These are phyloP conservation scores for Andrena cerasifolii DNA, from an alignment of 1,140 invertebrate genomes.

Conservation along the genomic window DNA sequence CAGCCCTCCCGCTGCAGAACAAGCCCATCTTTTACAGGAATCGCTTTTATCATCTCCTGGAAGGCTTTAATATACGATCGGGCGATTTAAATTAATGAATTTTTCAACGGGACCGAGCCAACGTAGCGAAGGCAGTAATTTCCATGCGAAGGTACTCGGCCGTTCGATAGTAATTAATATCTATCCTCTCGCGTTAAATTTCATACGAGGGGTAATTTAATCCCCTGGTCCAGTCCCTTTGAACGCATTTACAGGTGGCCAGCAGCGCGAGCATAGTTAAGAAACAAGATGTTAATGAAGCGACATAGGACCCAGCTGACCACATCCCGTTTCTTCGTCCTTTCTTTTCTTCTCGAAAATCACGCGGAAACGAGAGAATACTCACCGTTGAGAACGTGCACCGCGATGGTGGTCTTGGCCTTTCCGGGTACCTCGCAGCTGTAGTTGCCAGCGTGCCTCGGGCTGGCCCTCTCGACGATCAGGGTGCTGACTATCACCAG, in stretches of 20 bases:
- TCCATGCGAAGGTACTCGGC: not conserved
- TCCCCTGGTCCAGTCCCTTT: not conserved
- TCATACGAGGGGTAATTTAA: not conserved
- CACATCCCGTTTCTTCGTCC: not conserved
- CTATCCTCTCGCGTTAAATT: not conserved
- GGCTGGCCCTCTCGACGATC: slow-evolving; percentile 83
- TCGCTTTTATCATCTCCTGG: not conserved
- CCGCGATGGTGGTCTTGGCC: slow-evolving; percentile 80
- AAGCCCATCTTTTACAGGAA: not conserved
- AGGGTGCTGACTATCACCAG: slow-evolving; percentile 84
- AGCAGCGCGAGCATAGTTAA: not conserved
- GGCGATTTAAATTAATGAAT: slow-evolving; percentile 30
- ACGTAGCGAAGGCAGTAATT: slow-evolving; percentile 7
- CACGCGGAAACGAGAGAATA: slow-evolving; percentile 24
- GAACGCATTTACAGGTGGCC: not conserved
- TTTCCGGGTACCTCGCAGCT: slow-evolving; percentile 83
- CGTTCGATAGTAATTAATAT: slow-evolving; percentile 20
- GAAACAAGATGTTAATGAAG: not conserved
- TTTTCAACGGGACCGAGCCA: slow-evolving; percentile 14
- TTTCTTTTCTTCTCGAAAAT: not conserved
- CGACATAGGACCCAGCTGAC: no score
- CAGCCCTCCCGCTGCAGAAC: not conserved
- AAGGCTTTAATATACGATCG: slow-evolving; percentile 29
- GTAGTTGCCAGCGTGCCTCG: slow-evolving; percentile 84
- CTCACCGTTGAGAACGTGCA: slow-evolving; percentile 83